phyloP scores from a whole-genome alignment of 2,888 invertebrate genomes.

The Andrena minutula region DNA sequence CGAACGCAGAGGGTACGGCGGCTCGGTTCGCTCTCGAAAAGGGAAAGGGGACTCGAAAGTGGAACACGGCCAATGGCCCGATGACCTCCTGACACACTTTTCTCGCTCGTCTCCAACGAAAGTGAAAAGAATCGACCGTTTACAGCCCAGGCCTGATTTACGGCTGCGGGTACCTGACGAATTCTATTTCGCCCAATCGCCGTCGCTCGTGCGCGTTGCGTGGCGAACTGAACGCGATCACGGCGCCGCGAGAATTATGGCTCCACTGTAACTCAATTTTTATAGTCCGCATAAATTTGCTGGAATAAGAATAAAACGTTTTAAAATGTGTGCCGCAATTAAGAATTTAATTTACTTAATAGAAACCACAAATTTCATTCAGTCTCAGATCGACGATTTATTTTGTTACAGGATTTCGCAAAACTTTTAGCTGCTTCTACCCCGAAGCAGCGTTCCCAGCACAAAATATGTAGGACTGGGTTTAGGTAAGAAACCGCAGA shows the following conservation, averaged over 20 bases:
- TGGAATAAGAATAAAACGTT: too few relatives aligned
- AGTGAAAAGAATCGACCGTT: conserved; percentile 82
- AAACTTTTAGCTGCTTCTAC: too few relatives aligned
- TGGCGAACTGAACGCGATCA: conserved; percentile 28
- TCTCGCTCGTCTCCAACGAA: conserved; percentile 81
- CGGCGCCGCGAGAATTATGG: conserved; percentile 4
- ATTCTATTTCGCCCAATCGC: conserved; percentile 52
- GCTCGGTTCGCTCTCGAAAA: conserved; percentile 68
- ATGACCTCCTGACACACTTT: conserved; percentile 84
- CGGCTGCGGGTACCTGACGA: conserved; percentile 57
- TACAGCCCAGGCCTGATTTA: conserved; percentile 69
- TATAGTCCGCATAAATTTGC: too few relatives aligned
- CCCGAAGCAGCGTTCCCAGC: neutral
- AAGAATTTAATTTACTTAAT: too few relatives aligned
- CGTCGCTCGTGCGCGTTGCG: conserved; percentile 18
- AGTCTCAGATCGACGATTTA: too few relatives aligned
- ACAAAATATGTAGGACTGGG: neutral
- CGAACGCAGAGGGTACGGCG: conserved; percentile 19
- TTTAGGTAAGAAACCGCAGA: conserved; percentile 61
- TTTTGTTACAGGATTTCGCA: too few relatives aligned
- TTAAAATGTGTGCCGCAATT: too few relatives aligned
- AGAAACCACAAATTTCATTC: too few relatives aligned
- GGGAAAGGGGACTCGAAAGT: conserved; percentile 81
- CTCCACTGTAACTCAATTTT: neutral
- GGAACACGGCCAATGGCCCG: conserved; percentile 84